Conservation (phyloP, 1,140 invertebrate genomes). For the Papilio polytes region DNA sequence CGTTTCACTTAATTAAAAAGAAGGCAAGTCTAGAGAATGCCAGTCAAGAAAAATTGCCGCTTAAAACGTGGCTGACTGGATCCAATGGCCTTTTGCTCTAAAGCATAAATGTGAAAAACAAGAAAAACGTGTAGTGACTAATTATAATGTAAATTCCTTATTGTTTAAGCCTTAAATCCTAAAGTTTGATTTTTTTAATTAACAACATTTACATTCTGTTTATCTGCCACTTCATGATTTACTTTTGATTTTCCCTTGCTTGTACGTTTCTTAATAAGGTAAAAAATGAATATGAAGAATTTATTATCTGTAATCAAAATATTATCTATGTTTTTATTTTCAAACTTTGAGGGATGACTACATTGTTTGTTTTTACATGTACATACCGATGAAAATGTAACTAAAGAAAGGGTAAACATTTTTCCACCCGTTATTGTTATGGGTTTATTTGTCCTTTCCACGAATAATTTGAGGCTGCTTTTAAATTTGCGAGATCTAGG, state of each 20-base stretch:
- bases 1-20: conserved; percentile 33
- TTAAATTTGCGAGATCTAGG: conserved; percentile 63
- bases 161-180: too few relatives aligned
- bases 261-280: conserved; percentile 64
- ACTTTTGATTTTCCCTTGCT: conserved; percentile 43
- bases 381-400: conserved; percentile 75
- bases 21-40: conserved; percentile 2
- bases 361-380: not conserved
- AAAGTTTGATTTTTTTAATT: not conserved
- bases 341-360: not conserved
- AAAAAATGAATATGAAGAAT: conserved; percentile 70
- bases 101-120: not conserved
- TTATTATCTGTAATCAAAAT: conserved; percentile 68
- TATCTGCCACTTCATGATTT: not conserved
- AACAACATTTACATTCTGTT: not conserved
- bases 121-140: too few relatives aligned
- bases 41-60: conserved; percentile 20
- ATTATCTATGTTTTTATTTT: not conserved
- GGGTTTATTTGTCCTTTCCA: conserved; percentile 64
- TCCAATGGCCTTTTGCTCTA: not conserved
- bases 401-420: conserved; percentile 72
- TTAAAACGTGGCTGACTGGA: not conserved
- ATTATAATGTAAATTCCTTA: too few relatives aligned
- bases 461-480: conserved; percentile 67
- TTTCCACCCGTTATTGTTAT: conserved; percentile 69